These are phyloP conservation scores for Epizoanthus stellaris DNA, from an alignment of 92 coral and sea anemone species.

Conservation along the genomic window DNA sequence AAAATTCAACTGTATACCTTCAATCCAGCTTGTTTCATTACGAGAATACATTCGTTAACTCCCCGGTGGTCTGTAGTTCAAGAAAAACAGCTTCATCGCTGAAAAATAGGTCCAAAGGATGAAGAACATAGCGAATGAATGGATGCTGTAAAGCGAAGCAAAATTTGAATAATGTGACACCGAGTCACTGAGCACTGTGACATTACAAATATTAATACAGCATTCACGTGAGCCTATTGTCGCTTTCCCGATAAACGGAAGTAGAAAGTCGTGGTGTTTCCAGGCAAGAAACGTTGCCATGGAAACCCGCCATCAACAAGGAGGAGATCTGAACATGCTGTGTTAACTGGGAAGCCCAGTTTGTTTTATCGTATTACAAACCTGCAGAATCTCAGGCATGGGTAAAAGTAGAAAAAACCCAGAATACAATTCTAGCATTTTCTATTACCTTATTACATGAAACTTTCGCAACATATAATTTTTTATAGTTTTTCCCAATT, in stretches of 20 bases:
- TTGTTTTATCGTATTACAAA: too few relatives aligned
- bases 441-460: too few relatives aligned
- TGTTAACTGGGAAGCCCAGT: too few relatives aligned
- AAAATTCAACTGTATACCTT: not conserved
- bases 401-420: too few relatives aligned
- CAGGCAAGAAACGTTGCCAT: slow-evolving; percentile 10
- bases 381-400: too few relatives aligned
- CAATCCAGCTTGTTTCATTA: slow-evolving; percentile 1
- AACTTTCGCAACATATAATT: too few relatives aligned
- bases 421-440: too few relatives aligned
- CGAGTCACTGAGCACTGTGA: slow-evolving; percentile 11
- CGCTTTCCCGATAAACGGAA: not conserved
- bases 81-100: not conserved
- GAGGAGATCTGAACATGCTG: too few relatives aligned
- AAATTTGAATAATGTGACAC: slow-evolving; percentile 9
- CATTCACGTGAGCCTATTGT: slow-evolving; percentile 5
- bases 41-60: not conserved
- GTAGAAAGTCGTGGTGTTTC: not conserved
- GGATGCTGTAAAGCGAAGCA: slow-evolving; percentile 4
- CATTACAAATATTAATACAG: slow-evolving; percentile 12
- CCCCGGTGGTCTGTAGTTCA: not conserved
- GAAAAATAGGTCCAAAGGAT: not conserved
- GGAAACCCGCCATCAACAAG: not conserved
- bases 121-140: slow-evolving; percentile 17
- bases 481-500: too few relatives aligned